Conservation (phyloP, 2,113 vertebrate species). For the Pyrgilauda ruficollis region DNA sequence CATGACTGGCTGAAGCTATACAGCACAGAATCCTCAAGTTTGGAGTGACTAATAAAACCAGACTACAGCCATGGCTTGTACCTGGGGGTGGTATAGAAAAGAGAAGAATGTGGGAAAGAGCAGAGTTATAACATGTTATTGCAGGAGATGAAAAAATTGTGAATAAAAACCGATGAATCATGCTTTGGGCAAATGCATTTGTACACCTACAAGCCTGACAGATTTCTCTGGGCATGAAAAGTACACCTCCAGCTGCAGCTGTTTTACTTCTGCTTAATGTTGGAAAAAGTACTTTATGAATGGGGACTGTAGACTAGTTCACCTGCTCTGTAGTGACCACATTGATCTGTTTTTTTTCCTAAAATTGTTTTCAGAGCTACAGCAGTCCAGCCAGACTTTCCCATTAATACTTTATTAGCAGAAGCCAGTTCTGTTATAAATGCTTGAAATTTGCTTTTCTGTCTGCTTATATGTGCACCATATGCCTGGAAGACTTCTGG, state of each 20-base stretch:
- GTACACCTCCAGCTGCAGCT: neutral
- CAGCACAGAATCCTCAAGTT: neutral
- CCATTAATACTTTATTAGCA: constrained; percentile 48
- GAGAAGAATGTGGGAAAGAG: neutral
- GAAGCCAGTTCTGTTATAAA: neutral
- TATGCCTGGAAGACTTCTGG: neutral
- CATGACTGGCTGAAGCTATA: rapidly evolving
- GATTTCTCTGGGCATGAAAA: neutral
- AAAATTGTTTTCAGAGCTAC: constrained; percentile 22
- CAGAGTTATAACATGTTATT: neutral
- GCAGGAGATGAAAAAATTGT: neutral
- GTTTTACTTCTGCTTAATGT: neutral
- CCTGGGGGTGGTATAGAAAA: neutral
- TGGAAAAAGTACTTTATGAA: constrained; percentile 10
- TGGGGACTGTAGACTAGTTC: neutral
- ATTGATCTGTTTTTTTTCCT: neutral
- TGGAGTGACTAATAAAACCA: neutral
- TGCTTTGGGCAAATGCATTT: neutral
- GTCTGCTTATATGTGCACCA: neutral
- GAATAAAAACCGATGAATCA: neutral
- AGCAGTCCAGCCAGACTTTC: neutral
- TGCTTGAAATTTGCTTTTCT: neutral
- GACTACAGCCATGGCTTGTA: neutral
- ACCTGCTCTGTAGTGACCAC: neutral
- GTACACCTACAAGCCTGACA: neutral